Percentiles rank a stretch among this genome's conserved stretches.
These are phyloP conservation scores for Idris sp. DNA, from an alignment of 1,140 invertebrate genomes.

Conservation along the genomic window DNA sequence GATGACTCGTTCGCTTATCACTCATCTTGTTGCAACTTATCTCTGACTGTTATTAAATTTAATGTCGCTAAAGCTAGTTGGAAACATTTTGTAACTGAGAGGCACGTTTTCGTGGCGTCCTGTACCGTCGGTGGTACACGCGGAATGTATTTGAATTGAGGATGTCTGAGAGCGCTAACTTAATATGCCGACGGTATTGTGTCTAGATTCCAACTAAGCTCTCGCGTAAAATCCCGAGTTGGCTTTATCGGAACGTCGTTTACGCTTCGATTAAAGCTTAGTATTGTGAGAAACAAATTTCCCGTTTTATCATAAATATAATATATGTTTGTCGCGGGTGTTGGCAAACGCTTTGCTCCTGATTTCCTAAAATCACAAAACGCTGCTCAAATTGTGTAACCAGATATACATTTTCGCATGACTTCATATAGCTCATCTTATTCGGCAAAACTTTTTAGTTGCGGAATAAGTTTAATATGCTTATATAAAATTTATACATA, in stretches of 20 bases:
- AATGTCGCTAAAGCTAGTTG: slow-evolving; percentile 34
- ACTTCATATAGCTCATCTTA: slow-evolving; percentile 16
- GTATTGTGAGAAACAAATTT: slow-evolving; percentile 57
- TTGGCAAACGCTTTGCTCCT: slow-evolving; percentile 15
- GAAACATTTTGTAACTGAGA: slow-evolving; percentile 39
- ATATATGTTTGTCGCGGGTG: slow-evolving; percentile 41
- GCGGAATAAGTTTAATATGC: no score
- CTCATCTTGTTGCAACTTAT: slow-evolving; percentile 44
- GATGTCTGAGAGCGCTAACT: slow-evolving; percentile 50
- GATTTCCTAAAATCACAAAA: slow-evolving; percentile 34
- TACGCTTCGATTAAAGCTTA: slow-evolving; percentile 53
- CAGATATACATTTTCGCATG: slow-evolving; percentile 13
- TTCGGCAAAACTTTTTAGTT: no score
- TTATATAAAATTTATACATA: no score
- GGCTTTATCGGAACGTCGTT: slow-evolving; percentile 56
- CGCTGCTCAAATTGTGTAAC: slow-evolving; percentile 14
- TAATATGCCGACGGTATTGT: slow-evolving; percentile 59
- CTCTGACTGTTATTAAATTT: slow-evolving; percentile 52
- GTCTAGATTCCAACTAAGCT: slow-evolving; percentile 58
- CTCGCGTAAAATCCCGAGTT: slow-evolving; percentile 47
- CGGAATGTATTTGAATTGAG: slow-evolving; percentile 58
- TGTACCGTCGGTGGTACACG: slow-evolving; percentile 21
- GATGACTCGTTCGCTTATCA: slow-evolving; percentile 42
- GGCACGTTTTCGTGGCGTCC: slow-evolving; percentile 40
- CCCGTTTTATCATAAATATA: slow-evolving; percentile 56